Conservation (phyloP, 2,888 invertebrate genomes). For the Rhopalosiphum nymphaeae region DNA sequence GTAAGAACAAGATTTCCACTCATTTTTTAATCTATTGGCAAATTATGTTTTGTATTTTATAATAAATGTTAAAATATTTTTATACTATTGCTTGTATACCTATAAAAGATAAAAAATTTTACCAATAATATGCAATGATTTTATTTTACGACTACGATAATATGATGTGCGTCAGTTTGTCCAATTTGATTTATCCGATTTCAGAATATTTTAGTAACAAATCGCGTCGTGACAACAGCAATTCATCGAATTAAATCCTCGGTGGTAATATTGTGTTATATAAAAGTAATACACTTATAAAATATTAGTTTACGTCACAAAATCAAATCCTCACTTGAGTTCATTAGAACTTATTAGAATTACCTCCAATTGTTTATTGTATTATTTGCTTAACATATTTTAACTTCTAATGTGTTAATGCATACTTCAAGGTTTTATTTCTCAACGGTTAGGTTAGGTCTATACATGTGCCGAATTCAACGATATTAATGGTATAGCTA, state of each 20-base stretch:
- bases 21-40: neutral
- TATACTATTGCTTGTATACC: neutral
- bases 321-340: neutral
- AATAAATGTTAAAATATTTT: neutral
- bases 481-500: neutral
- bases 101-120: neutral
- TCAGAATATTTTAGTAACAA: neutral
- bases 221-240: neutral
- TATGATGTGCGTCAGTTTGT: neutral
- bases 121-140: neutral
- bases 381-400: slow-evolving; percentile 25
- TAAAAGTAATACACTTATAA: neutral
- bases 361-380: neutral
- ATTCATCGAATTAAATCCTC: neutral
- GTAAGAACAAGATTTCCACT: neutral
- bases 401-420: neutral
- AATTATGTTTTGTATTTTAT: too few relatives aligned
- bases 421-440: slow-evolving; percentile 31
- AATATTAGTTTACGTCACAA: neutral
- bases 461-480: neutral
- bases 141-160: neutral
- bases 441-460: neutral
- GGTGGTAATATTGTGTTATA: neutral
- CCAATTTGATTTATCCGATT: neutral
- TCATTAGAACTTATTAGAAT: neutral